Percentiles rank a stretch among this genome's conserved stretches.
Conservation (phyloP, 2,797 vertebrate genomes). For the Chiroxiphia lanceolata region DNA sequence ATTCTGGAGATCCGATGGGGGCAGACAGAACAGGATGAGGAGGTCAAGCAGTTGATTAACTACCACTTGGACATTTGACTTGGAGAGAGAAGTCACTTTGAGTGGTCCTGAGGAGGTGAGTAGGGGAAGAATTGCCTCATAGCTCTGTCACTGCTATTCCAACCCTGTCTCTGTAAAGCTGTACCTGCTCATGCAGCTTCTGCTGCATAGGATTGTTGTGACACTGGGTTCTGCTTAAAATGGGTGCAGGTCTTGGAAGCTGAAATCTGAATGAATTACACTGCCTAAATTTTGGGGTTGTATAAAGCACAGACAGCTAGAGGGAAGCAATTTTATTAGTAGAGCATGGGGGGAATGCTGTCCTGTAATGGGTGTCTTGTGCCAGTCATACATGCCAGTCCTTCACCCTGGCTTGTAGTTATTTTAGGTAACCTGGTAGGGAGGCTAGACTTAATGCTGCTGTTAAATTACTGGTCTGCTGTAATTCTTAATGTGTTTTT, state of each 20-base stretch:
- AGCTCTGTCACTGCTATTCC: background rate
- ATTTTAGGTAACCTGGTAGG: background rate
- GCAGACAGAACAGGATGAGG: background rate
- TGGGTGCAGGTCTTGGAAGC: background rate
- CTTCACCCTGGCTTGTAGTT: background rate
- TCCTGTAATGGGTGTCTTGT: rapidly evolving
- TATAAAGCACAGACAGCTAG: background rate
- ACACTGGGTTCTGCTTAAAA: background rate
- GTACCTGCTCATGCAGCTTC: background rate
- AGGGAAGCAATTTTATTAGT: background rate
- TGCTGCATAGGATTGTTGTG: background rate
- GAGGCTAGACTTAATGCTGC: background rate
- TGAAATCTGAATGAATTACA: background rate
- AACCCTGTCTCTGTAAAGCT: background rate
- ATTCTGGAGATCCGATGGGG: background rate
- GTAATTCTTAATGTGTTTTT: background rate
- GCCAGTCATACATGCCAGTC: background rate
- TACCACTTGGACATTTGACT: background rate
- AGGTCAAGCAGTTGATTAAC: background rate
- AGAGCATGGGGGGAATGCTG: background rate
- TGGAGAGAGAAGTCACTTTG: background rate
- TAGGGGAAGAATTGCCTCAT: background rate
- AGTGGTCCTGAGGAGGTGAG: background rate
- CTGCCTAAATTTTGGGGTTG: background rate
- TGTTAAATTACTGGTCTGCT: background rate